Conservation (phyloP, 2,113 vertebrate genomes). For the Anhinga rufa region DNA sequence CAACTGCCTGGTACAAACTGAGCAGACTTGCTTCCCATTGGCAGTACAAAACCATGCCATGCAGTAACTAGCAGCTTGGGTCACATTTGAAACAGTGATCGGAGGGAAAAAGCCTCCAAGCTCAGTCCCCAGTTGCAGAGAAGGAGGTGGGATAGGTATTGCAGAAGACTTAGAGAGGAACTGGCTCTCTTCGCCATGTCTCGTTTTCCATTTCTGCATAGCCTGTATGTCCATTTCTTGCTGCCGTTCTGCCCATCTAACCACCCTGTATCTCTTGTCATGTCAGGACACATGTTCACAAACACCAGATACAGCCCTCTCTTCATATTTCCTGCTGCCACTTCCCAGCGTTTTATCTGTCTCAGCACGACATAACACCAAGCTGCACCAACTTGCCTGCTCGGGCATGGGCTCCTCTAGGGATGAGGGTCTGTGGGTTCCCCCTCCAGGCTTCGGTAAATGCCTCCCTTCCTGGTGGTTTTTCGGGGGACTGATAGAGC, state of each 20-base stretch:
- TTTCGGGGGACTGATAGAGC: not conserved
- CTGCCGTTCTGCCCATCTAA: not conserved
- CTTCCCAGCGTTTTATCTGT: not conserved
- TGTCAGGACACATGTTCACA: not conserved
- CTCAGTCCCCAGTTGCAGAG: not conserved
- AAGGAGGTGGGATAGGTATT: not conserved
- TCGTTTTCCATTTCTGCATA: not conserved
- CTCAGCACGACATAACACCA: not conserved
- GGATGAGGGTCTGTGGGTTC: not conserved
- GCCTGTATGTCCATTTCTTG: not conserved
- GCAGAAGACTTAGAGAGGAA: not conserved
- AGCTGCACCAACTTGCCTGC: not conserved
- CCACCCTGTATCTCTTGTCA: fast-evolving
- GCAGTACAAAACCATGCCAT: not conserved
- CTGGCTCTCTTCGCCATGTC: not conserved
- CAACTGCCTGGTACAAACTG: not conserved
- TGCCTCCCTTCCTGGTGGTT: not conserved
- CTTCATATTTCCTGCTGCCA: not conserved
- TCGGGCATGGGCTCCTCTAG: not conserved
- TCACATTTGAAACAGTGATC: not conserved
- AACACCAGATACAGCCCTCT: not conserved
- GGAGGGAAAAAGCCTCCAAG: not conserved
- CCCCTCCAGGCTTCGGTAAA: not conserved
- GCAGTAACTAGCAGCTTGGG: fast-evolving
- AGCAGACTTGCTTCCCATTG: not conserved